Base-by-base conservation (phyloP, 2,888 invertebrate species). In the Melieria picta region DNA sequence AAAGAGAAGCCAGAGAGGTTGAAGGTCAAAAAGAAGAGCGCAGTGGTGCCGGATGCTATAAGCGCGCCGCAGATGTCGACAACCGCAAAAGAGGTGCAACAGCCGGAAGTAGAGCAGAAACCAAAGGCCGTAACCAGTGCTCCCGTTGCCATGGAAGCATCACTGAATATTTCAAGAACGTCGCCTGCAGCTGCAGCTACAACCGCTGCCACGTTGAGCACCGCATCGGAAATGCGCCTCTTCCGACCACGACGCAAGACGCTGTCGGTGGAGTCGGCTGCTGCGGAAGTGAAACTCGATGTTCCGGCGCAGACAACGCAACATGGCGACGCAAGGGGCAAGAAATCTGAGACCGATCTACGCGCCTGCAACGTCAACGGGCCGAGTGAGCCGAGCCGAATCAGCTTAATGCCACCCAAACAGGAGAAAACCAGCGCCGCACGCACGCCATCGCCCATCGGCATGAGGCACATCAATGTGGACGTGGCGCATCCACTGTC, bases 401-500 rank as follows among this genome's bases (percentile, higher is more conserved):
- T 30, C 30, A 30, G 30, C 2, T 30, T 30, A 30, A 30, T 30
- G 30, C 30, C 30, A 30, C 30, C 30, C 30, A 30, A 30, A 30
- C 30, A 30, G 30, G 1, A 30, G 30, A 30, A 1, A 30, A 2
- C 46, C 46, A n/a, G 5, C 10, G 46, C 13, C 9, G 10, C 43
- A 16, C 55, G 11, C 16, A 16, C 42, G 43, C 10, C 42, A 42
- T 69, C 74, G 10, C 69, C 72, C 11, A 57, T 73, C 48, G 78
- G 78, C 64, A 78, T 78, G 61, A 76, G 79, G 11, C 77, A 75
- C 48, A 79, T 79, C 11, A 75, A 72, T 56, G 78, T 79, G 30
- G 79, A 79, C 63, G 76, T 75, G 11, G 74, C 75, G 7, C 77
- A 79, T 73, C 79, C 79, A 11, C 62, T 79, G 7, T 77, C 79